Evolutionary conservation across 1,140 invertebrate genomes (phyloP).

Genomic region (Spodoptera litura): DNA sequence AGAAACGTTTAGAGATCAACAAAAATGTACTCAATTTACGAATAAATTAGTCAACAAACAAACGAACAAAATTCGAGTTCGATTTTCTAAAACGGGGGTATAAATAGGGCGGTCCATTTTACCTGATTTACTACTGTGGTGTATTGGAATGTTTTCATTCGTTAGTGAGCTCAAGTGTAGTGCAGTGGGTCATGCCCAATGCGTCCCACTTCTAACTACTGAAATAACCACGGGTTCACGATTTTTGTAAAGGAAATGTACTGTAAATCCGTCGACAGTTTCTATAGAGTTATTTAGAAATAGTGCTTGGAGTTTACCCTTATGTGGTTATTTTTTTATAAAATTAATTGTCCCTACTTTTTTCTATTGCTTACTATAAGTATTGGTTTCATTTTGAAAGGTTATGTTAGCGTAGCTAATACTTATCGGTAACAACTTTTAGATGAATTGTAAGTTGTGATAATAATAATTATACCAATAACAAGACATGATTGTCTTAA

Average conservation of each 20-base stretch:
- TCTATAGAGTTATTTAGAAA: neutral
- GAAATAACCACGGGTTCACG: constrained; percentile 59
- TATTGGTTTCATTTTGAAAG: too few species aligned
- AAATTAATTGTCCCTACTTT: too few species aligned
- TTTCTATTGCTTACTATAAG: too few species aligned
- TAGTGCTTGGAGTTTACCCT: neutral
- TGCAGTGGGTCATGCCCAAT: constrained; percentile 57
- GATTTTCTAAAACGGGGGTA: neutral
- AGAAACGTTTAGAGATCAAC: too few species aligned
- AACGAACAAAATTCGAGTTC: neutral
- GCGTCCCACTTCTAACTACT: constrained; percentile 52
- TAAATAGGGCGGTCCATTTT: constrained; percentile 9
- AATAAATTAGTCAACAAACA: neutral
- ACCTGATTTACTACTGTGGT: constrained; percentile 38
- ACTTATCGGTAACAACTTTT: too few species aligned
- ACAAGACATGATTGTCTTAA: too few species aligned
- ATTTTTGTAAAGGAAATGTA: constrained; percentile 6
- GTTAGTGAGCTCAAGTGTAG: constrained; percentile 63
- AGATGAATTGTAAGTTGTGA: too few species aligned
- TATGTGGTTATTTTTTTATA: neutral
- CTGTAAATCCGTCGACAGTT: neutral
- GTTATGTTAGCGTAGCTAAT: too few species aligned
- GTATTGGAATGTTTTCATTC: constrained; percentile 61
- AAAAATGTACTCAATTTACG: neutral
- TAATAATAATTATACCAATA: too few species aligned